A percentile compares a stretch with the other conserved stretches of the same genome.
phyloP scores from a whole-genome alignment of 2,113 vertebrate species.

The Apus apus region DNA sequence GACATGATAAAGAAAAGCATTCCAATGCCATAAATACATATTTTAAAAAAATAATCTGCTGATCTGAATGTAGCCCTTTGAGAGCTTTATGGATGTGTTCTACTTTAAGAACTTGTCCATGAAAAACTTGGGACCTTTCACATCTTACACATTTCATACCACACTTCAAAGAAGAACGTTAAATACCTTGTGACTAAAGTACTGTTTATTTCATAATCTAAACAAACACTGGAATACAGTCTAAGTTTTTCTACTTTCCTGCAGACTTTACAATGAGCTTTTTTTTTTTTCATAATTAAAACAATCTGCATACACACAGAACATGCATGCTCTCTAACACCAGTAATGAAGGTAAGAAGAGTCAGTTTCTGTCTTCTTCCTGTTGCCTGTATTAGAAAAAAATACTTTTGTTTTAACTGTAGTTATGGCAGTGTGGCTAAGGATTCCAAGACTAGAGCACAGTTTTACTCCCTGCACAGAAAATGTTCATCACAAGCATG shows the following conservation, averaged over 20 bases:
- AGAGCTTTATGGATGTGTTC: neutral
- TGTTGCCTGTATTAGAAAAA: slow-evolving; percentile 63
- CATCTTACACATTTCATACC: slow-evolving; percentile 35
- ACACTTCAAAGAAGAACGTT: slow-evolving; percentile 65
- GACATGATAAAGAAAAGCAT: neutral
- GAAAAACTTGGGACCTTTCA: slow-evolving; percentile 49
- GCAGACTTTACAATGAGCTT: slow-evolving; percentile 66
- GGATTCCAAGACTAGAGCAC: slow-evolving; percentile 55
- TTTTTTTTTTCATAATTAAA: slow-evolving; percentile 47
- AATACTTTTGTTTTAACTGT: slow-evolving; percentile 54
- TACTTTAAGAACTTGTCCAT: slow-evolving; percentile 11
- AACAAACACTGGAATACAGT: slow-evolving; percentile 69
- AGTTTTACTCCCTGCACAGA: slow-evolving; percentile 67
- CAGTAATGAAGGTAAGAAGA: slow-evolving; percentile 50
- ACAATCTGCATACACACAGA: slow-evolving; percentile 68
- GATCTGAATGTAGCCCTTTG: neutral
- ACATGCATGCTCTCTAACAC: slow-evolving; percentile 69
- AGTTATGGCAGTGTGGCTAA: slow-evolving; percentile 72
- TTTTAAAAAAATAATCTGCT: neutral
- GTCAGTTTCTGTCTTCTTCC: slow-evolving; percentile 68
- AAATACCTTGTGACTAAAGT: slow-evolving; percentile 61
- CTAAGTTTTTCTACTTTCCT: slow-evolving; percentile 70
- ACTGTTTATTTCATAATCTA: slow-evolving; percentile 75
- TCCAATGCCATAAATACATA: slow-evolving; percentile 4
- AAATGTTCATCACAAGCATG: slow-evolving; percentile 79